Evolutionary conservation across 2,888 invertebrate genomes (phyloP).

Genomic region (Steromphala cineraria): DNA sequence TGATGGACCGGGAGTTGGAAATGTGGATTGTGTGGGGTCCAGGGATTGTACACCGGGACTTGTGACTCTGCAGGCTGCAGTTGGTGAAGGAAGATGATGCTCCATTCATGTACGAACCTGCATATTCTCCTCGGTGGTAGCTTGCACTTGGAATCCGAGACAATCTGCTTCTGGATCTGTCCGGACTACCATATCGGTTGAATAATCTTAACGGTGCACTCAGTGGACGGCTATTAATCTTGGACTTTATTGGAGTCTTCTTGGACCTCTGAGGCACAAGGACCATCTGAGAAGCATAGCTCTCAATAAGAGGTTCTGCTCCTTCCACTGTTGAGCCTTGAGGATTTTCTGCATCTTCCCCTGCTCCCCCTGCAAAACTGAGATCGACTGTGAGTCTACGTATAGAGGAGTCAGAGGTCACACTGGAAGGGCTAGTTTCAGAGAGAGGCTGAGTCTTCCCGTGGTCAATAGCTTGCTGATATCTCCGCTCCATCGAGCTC

Average conservation of each 20-base stretch:
- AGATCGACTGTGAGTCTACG: not conserved
- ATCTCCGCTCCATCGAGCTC: slow-evolving; percentile 44
- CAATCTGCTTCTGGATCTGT: slow-evolving; percentile 25
- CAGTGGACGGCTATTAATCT: slow-evolving; percentile 20
- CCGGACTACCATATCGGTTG: slow-evolving; percentile 37
- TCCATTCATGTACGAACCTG: not conserved
- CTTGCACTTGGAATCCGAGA: not conserved
- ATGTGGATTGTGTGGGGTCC: slow-evolving; percentile 55
- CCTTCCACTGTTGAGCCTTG: not conserved
- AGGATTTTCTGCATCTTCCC: not conserved
- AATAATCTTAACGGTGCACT: slow-evolving; percentile 36
- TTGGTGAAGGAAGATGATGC: not conserved
- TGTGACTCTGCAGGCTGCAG: slow-evolving; percentile 40
- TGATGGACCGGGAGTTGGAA: slow-evolving; percentile 52
- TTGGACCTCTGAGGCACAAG: not conserved
- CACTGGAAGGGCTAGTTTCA: not conserved
- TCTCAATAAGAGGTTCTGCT: not conserved
- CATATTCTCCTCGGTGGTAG: not conserved
- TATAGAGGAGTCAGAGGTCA: slow-evolving; percentile 14
- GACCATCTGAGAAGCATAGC: not conserved
- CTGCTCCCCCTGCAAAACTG: not conserved
- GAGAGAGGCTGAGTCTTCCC: not conserved
- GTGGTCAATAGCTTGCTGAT: not conserved
- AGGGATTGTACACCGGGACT: slow-evolving; percentile 49
- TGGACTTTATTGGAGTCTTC: not conserved